A percentile compares a stretch with the other conserved stretches of the same genome.
These are phyloP conservation scores for Novumbra hubbsi DNA, from an alignment of 2,797 vertebrate species.

Conservation along the genomic window DNA sequence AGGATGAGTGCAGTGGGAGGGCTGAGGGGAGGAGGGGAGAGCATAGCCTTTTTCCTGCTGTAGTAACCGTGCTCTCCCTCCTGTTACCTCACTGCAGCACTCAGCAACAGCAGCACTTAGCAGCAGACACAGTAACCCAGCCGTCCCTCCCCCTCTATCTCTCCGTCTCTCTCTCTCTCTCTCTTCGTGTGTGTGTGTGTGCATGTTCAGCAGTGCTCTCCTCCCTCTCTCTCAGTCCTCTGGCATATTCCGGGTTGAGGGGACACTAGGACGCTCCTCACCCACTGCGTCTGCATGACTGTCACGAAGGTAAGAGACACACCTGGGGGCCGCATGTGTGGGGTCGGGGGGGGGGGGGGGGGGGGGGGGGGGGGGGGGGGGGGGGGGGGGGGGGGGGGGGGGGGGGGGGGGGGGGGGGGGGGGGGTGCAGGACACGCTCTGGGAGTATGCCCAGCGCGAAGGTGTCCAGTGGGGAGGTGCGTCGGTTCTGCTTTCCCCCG, in stretches of 20 bases:
- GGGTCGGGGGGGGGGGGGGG: not conserved
- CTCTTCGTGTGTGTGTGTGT: constrained; percentile 54
- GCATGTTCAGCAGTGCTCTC: constrained; percentile 60
- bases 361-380: not conserved
- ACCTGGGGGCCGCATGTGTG: constrained; percentile 7
- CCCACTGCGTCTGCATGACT: constrained; percentile 88
- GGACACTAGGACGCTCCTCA: constrained; percentile 72
- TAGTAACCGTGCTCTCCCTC: constrained; percentile 62
- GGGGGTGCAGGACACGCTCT: not conserved
- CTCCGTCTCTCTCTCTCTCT: constrained; percentile 36
- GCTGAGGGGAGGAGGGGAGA: constrained; percentile 25
- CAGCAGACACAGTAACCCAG: constrained; percentile 62
- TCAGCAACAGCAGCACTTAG: constrained; percentile 16
- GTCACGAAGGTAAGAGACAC: constrained; percentile 87
- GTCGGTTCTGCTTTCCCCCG: not conserved
- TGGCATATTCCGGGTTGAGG: constrained; percentile 65
- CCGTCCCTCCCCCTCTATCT: constrained; percentile 58
- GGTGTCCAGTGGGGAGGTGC: too few species aligned
- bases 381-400: not conserved
- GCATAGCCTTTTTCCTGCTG: constrained; percentile 67
- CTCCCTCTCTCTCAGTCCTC: constrained; percentile 63
- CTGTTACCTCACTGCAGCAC: constrained; percentile 75
- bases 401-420: not conserved
- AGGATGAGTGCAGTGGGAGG: constrained; percentile 38
- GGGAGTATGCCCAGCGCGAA: not conserved